Conservation (phyloP, 1,140 invertebrate species). For the Galleria mellonella region DNA sequence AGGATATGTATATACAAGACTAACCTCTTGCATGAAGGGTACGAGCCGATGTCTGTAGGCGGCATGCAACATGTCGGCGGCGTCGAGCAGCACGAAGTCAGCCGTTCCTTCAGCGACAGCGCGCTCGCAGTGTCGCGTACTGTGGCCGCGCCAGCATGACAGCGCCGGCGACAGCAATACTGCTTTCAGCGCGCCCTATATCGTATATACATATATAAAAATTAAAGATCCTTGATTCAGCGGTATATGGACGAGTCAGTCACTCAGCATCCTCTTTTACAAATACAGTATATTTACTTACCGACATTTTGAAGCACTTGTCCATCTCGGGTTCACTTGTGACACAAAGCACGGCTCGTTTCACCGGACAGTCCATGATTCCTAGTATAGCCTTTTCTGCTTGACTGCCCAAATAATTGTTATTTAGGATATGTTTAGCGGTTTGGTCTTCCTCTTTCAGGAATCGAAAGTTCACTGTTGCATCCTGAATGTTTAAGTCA, state of each 20-base stretch:
- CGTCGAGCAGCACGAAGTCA: slow-evolving; percentile 93
- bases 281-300: slow-evolving; percentile 54
- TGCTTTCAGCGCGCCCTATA: slow-evolving; percentile 87
- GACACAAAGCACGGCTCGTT: slow-evolving; percentile 88
- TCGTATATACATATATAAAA: no score
- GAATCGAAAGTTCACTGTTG: slow-evolving; percentile 77
- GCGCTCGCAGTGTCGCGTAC: slow-evolving; percentile 93
- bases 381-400: slow-evolving; percentile 81
- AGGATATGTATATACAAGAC: no score
- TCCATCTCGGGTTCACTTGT: slow-evolving; percentile 92
- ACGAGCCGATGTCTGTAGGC: slow-evolving; percentile 86
- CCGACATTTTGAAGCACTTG: slow-evolving; percentile 96
- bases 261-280: no score
- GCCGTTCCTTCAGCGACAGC: slow-evolving; percentile 83
- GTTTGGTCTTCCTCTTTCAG: slow-evolving; percentile 76
- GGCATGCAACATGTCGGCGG: slow-evolving; percentile 95
- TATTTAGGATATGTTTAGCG: slow-evolving; percentile 69
- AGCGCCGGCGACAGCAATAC: slow-evolving; percentile 92
- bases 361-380: slow-evolving; percentile 86
- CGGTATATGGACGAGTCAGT: no score
- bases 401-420: slow-evolving; percentile 77
- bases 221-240: no score
- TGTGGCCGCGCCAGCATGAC: slow-evolving; percentile 88
- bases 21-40: slow-evolving; percentile 89
- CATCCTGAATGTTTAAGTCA: slow-evolving; percentile 75